Percentiles rank a stretch among this genome's conserved stretches.
Evolutionary conservation across 2,888 invertebrate species (phyloP).

Genomic region (Epinotia ramella): DNA sequence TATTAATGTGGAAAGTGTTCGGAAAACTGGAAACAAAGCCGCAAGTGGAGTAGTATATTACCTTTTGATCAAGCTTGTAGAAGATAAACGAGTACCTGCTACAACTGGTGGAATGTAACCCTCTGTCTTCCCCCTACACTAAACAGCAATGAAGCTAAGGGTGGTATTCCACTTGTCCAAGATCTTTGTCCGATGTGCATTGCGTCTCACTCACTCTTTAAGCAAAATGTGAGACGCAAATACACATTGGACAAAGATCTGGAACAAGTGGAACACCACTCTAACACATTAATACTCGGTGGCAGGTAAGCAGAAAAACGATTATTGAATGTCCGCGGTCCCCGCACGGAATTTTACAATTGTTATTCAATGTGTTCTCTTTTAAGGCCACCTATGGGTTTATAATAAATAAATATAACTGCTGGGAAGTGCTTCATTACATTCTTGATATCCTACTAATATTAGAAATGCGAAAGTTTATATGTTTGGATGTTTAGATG

Average conservation of each 20-base stretch:
- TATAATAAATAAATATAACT: not conserved
- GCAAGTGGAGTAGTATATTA: not conserved
- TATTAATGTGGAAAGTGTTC: not conserved
- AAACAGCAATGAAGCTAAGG: not conserved
- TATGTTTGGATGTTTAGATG: too few species aligned
- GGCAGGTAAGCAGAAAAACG: not conserved
- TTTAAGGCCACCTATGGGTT: not conserved
- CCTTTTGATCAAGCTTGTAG: not conserved
- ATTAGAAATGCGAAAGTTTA: too few species aligned
- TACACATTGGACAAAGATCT: too few species aligned
- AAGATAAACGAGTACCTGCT: not conserved
- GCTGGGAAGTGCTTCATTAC: not conserved
- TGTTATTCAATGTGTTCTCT: not conserved
- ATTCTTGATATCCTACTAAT: not conserved
- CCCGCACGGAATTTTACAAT: not conserved
- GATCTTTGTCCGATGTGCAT: too few species aligned
- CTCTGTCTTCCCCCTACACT: not conserved
- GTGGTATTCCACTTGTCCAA: too few species aligned
- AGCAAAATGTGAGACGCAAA: too few species aligned
- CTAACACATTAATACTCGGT: not conserved
- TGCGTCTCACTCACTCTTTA: too few species aligned
- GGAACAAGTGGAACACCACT: too few species aligned
- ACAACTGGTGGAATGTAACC: not conserved
- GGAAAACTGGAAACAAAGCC: constrained; percentile 6
- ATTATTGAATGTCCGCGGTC: not conserved